Evolutionary conservation across 2,888 invertebrate genomes (phyloP).

Genomic region (Cheilosia vernalis): DNA sequence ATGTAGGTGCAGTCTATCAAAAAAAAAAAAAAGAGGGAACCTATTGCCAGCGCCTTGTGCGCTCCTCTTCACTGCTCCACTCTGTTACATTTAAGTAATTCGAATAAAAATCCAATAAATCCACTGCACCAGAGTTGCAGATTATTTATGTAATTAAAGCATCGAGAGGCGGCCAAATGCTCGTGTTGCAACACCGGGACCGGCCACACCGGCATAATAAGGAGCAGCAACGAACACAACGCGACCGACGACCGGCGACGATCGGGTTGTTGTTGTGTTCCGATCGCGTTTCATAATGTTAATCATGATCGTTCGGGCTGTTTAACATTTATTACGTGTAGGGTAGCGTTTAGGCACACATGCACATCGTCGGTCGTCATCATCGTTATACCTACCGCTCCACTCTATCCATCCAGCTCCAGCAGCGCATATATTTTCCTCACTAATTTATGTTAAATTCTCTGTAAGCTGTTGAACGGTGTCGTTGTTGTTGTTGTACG

Average conservation of each 20-base stretch:
- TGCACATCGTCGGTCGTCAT: conserved; percentile 41
- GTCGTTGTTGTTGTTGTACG: conserved; percentile 68
- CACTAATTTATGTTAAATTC: conserved; percentile 73
- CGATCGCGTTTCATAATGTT: conserved; percentile 75
- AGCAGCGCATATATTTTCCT: conserved; percentile 20
- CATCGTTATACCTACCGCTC: not conserved
- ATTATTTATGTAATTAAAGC: conserved; percentile 75
- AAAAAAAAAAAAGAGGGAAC: not conserved
- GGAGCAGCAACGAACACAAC: conserved; percentile 12
- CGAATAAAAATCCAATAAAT: conserved; percentile 73
- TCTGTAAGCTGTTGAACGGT: conserved; percentile 70
- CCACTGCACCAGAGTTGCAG: conserved; percentile 55
- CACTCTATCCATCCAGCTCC: not conserved
- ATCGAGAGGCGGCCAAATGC: conserved; percentile 70
- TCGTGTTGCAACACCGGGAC: conserved; percentile 68
- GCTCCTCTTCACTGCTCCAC: not conserved
- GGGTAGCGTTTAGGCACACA: conserved; percentile 70
- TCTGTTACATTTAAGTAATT: conserved; percentile 63
- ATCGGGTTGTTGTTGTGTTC: conserved; percentile 56
- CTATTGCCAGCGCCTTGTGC: not conserved
- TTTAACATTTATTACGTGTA: conserved; percentile 75
- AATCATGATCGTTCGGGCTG: conserved; percentile 73
- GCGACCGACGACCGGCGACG: not conserved
- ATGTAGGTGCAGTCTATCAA: conserved; percentile 58
- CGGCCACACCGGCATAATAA: not conserved